Evolutionary conservation across 2,888 invertebrate species (phyloP), one percentile per base, ranked within the genome.

Genomic region (Synergus umbraculus): DNA sequence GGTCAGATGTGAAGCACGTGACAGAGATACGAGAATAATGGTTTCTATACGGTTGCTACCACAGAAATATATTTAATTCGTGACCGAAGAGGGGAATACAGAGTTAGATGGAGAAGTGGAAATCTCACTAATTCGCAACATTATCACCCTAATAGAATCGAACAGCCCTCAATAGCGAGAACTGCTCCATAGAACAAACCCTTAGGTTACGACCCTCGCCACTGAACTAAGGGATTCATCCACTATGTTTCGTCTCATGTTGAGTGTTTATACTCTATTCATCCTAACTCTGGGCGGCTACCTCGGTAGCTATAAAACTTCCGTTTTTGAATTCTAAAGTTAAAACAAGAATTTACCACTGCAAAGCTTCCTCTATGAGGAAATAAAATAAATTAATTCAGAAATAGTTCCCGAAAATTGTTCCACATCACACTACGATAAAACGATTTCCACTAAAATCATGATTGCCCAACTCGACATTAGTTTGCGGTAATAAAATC

Each of bases 101-200:
- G 69, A 49, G 12, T 66, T 76, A 63, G 18, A 77, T 18, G 44
- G 76, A 83, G 86, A 87, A 89, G 88, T 89, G 88, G 88, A 90
- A 90, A 90, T 90, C 89, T 89, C 88, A 88, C 89, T 91, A 91
- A 91, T 91, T 91, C 89, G 90, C 87, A 89, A 89, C 89, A 91
- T 91, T 91, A 91, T 90, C 90, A 88, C 90, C 91, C 89, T 88
- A 88, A 90, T 90, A 88, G 89, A 89, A 85, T 85, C 85, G 88
- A 89, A 89, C 85, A 86, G 86, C 87, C 86, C 88, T 90, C 88
- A 87, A 90, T 89, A 87, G 87, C 82, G 85, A 86, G 85, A 86
- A 87, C 86, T 85, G 86, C 83, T 87, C 86, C 83, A 86, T 85
- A 83, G 86, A 86, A 87, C 85, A 83, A 86, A 86, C 86, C 88